These are phyloP conservation scores for Neodontobutis hainanensis DNA, from an alignment of 2,113 vertebrate genomes.

Conservation along the genomic window DNA sequence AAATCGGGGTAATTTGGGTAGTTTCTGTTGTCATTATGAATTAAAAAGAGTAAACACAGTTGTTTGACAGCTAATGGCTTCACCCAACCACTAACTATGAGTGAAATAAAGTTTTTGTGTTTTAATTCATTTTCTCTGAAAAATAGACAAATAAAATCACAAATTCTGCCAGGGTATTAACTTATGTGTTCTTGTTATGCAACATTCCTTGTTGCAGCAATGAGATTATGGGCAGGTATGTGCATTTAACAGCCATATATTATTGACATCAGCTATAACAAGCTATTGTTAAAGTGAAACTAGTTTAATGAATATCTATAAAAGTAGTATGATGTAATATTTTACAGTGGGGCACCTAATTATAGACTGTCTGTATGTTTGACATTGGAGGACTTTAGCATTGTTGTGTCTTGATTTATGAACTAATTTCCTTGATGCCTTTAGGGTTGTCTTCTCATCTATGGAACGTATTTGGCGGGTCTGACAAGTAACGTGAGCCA, in stretches of 20 bases:
- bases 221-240: background rate
- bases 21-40: no score
- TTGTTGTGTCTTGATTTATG: background rate
- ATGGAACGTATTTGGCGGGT: slow-evolving; percentile 91
- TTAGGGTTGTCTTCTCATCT: slow-evolving; percentile 89
- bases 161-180: no score
- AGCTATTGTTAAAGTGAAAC: background rate
- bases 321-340: background rate
- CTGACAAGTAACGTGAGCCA: slow-evolving; percentile 91
- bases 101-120: no score
- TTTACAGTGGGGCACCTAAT: background rate
- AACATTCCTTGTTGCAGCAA: background rate
- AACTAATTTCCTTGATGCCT: background rate
- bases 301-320: background rate
- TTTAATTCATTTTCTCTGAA: no score
- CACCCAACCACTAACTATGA: no score
- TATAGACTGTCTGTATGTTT: background rate
- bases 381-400: background rate
- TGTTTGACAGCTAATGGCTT: no score
- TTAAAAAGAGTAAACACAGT: no score
- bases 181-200: background rate
- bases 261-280: no score
- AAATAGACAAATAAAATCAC: no score
- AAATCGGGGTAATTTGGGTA: no score
- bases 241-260: background rate